Evolutionary conservation across 2,888 invertebrate genomes (phyloP).

Genomic region (Eilema caniola): DNA sequence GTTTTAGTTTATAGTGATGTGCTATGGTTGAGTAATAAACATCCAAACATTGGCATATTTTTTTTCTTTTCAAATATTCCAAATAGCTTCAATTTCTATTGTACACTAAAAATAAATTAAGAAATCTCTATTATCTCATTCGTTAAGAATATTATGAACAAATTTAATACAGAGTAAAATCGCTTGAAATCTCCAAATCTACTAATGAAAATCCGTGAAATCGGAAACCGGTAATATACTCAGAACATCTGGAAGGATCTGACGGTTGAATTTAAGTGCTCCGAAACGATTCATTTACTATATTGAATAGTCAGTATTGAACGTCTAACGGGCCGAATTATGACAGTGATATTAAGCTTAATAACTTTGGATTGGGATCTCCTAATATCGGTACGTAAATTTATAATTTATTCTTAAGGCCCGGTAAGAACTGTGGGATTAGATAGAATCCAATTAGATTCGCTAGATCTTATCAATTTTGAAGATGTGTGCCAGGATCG

Average conservation of each 20-base stretch:
- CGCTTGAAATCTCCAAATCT: neutral
- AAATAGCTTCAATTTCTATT: no score
- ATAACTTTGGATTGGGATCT: slow-evolving; percentile 17
- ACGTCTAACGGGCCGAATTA: slow-evolving; percentile 17
- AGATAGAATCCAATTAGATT: neutral
- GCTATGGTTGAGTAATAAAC: no score
- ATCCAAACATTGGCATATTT: no score
- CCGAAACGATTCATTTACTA: slow-evolving; percentile 22
- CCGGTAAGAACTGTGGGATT: neutral
- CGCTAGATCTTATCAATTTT: neutral
- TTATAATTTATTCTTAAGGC: slow-evolving; percentile 1
- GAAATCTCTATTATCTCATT: neutral
- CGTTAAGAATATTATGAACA: neutral
- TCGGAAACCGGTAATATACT: slow-evolving; percentile 16
- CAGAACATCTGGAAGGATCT: slow-evolving; percentile 12
- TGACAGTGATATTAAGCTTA: slow-evolving; percentile 18
- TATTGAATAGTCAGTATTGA: slow-evolving; percentile 18
- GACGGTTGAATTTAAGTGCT: slow-evolving; percentile 22
- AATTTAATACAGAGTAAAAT: neutral
- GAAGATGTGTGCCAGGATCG: neutral
- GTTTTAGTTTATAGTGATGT: no score
- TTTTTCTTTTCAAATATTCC: no score
- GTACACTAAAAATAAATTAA: neutral
- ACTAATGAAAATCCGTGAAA: slow-evolving; percentile 21
- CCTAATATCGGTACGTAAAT: slow-evolving; percentile 5